Base-by-base conservation (phyloP, 1,140 invertebrate species). In the Drosophila guanche region DNA sequence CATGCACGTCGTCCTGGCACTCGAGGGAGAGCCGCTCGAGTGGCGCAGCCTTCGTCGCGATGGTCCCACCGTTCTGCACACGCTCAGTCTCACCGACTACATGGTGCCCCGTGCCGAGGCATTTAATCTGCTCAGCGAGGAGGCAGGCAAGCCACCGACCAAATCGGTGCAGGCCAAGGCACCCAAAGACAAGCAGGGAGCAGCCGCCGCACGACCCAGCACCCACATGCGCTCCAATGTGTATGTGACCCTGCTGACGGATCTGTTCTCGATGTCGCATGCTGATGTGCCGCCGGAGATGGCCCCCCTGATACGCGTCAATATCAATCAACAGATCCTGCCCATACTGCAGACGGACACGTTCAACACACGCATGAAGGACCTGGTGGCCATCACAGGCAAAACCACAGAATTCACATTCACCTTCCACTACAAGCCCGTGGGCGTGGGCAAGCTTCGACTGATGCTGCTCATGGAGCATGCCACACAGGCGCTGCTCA, bases 341-440 rank as follows among this genome's bases (percentile, higher is more conserved):
- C 97, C 97, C 22, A 95, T 98, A 67, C 85, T 98, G 0, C 95
- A 95, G 70, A 95, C 96, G 67, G 96, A 98, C 92, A 95, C 96
- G 72, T 92, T 98, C 1, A 96, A 95, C 90, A 95, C 95, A 41
- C 93, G 97, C 48, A 90, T 96, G 20, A 94, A 94, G 79, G 95
- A 98, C 92, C 93, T 98, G 27, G 92, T 95, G 69, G 92, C 94
- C 67, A 92, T 96, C 3, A 93, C 91, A 3, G 92, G 84, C 5
- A 93, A 94, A 48, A 93, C 92, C 58, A 91, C 92, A 14, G 91
- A 93, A 47, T 92, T 94, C 50, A 94, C 93, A 7, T 90, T 95
- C 3, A 91, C 91, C 48, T 93, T 94, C 45, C 90, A 93, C 27
- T 95, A 95, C 81, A 91, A 92, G 16, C 95, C 96, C 1, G 93